Base-by-base conservation (phyloP, 1,140 invertebrate species). In the Chrysopa pallens region DNA sequence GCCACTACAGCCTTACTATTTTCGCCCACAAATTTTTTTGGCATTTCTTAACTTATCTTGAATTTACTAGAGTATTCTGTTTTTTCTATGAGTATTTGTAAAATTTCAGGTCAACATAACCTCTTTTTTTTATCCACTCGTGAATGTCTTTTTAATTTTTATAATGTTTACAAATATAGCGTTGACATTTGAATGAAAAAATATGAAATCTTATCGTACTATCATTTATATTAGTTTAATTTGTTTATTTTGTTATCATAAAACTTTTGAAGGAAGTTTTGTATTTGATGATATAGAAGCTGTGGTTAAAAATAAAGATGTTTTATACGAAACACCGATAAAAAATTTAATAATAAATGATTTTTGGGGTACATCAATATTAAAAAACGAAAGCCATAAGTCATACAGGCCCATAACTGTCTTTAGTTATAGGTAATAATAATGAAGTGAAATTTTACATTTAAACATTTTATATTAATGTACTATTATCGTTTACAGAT, bases 241-340 rank as follows among this genome's bases (percentile, higher is more conserved):
- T 29, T 52, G 56, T 52, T 53, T 63, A 17, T 49, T 62, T 6
- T 65, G 66, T 45, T 69, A 56, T 42, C 57, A 48, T 46, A 61
- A 52, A 45, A 62, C 74, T 39, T 62, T 89, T 29, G 62, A 78
- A 58, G 90, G 88, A 38, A 67, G 78, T 29, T 92, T 92, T 67
- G 85, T 91, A 6, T 93, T 92, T 56, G 88, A 92, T 63, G 88
- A 92, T 63, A 74, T 76, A 1, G 86, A 90, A 63, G 86, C 88
- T 11, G 78, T 93, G 48, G 63, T 89, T 1, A 85, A 87, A 55
- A 92, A 92, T 55, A 68, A 72, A 46, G 87, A 91, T 70, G 68
- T 90, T 1, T 66, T 59, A 56, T 54, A 69, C 46, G 57, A 70
- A 44, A 75, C 73, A 27, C 71, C 70, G 3, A 37, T 83, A 45